These are phyloP conservation scores for Peromyscus melanophrys DNA, from an alignment of 2,797 vertebrate species.

Conservation along the genomic window DNA sequence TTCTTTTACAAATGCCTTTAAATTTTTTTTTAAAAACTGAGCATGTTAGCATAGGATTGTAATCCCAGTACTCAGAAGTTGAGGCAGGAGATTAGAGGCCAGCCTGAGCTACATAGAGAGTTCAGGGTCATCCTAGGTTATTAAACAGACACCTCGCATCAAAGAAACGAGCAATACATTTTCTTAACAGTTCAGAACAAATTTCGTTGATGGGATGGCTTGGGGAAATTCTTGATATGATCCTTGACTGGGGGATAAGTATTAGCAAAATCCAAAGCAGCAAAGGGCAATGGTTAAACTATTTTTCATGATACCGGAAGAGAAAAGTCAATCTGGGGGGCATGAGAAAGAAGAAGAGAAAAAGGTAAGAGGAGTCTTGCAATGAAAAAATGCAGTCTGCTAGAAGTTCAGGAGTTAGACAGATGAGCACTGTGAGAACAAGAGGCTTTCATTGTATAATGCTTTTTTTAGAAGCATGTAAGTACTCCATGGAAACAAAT, in stretches of 20 bases:
- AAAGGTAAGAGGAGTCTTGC: not conserved
- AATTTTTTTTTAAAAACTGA: not conserved
- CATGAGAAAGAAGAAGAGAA: not conserved
- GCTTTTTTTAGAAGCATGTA: not conserved
- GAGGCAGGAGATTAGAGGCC: not conserved
- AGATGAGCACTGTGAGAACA: not conserved
- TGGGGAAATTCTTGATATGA: constrained; percentile 24
- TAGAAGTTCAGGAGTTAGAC: not conserved
- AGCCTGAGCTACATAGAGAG: not conserved
- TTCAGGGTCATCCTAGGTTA: not conserved
- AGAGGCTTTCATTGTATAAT: not conserved
- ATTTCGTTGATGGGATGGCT: constrained; percentile 18
- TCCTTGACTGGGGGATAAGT: not conserved
- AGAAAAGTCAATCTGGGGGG: not conserved
- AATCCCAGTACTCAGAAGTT: not conserved
- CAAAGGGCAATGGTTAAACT: not conserved
- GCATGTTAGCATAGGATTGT: too few relatives aligned
- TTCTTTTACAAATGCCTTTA: not conserved
- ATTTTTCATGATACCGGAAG: not conserved
- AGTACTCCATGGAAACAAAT: constrained; percentile 16
- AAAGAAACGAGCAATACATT: not conserved
- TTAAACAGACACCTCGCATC: not conserved
- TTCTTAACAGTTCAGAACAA: not conserved
- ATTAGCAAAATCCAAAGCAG: constrained; percentile 21
- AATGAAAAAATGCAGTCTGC: not conserved